Percentiles rank a stretch among this genome's conserved stretches.
Conservation (phyloP, 2,797 vertebrate genomes). For the Catamblyrhynchus diadema region DNA sequence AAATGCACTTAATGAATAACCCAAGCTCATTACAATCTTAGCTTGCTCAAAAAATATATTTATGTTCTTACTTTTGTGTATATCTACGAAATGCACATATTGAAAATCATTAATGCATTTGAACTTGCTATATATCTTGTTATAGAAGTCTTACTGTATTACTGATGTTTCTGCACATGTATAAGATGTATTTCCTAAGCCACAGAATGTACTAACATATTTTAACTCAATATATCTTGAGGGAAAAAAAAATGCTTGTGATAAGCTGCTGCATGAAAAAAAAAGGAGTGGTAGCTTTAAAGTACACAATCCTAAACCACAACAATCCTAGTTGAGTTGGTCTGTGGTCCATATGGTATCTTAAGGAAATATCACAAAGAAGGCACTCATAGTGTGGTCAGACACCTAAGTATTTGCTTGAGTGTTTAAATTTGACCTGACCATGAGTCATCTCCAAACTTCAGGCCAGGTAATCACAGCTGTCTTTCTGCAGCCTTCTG, state of each 20-base stretch:
- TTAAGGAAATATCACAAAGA: neutral
- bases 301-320: neutral
- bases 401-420: neutral
- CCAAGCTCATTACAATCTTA: neutral
- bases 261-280: neutral
- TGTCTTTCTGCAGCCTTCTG: neutral
- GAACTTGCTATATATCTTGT: neutral
- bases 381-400: neutral
- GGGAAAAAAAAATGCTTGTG: neutral
- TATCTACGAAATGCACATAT: neutral
- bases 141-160: neutral
- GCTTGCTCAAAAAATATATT: neutral
- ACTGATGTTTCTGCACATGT: neutral
- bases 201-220: neutral
- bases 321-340: neutral
- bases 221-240: neutral
- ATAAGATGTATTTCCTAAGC: neutral
- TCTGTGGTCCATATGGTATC: neutral
- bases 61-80: neutral
- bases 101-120: neutral
- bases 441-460: neutral
- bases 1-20: neutral
- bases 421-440: neutral
- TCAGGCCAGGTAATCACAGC: neutral
- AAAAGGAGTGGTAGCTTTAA: neutral